A percentile compares a stretch with the other conserved stretches of the same genome.
phyloP scores from a whole-genome alignment of 2,113 vertebrate species.

The Turnix velox region DNA sequence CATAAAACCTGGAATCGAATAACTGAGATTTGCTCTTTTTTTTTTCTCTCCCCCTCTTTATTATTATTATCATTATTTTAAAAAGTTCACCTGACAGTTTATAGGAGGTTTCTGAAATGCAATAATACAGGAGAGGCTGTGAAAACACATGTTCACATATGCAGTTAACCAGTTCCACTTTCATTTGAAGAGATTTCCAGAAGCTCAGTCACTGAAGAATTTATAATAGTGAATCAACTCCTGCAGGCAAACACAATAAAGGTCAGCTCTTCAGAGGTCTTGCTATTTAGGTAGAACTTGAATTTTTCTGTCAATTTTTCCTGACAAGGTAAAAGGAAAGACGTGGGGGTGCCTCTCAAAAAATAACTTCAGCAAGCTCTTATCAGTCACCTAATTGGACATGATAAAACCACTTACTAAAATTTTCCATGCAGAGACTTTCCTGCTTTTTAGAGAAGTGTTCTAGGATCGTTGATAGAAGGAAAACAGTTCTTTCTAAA shows the following conservation, averaged over 20 bases:
- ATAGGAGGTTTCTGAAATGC: conserved; percentile 63
- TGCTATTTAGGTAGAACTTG: conserved; percentile 54
- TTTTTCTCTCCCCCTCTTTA: conserved; percentile 8
- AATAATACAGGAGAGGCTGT: conserved; percentile 63
- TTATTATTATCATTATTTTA: conserved; percentile 31
- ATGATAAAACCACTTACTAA: conserved; percentile 25
- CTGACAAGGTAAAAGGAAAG: background rate
- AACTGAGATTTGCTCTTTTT: conserved; percentile 60
- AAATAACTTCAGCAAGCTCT: conserved; percentile 39
- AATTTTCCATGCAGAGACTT: conserved; percentile 23
- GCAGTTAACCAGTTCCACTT: conserved; percentile 72
- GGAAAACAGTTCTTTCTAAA: conserved; percentile 23
- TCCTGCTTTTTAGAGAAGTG: background rate
- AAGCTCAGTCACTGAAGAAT: conserved; percentile 67
- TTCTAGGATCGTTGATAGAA: conserved; percentile 1
- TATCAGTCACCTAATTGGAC: conserved; percentile 61
- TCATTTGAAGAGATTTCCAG: conserved; percentile 74
- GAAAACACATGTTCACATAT: conserved; percentile 70
- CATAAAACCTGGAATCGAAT: conserved; percentile 62
- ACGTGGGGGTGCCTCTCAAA: background rate
- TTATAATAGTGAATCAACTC: conserved; percentile 63
- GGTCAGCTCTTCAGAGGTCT: conserved; percentile 64
- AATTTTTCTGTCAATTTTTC: conserved; percentile 64
- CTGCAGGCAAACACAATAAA: conserved; percentile 56
- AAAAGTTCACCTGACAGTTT: conserved; percentile 74